Evolutionary conservation across 2,113 vertebrate genomes (phyloP).

Genomic region (Tautogolabrus adspersus): DNA sequence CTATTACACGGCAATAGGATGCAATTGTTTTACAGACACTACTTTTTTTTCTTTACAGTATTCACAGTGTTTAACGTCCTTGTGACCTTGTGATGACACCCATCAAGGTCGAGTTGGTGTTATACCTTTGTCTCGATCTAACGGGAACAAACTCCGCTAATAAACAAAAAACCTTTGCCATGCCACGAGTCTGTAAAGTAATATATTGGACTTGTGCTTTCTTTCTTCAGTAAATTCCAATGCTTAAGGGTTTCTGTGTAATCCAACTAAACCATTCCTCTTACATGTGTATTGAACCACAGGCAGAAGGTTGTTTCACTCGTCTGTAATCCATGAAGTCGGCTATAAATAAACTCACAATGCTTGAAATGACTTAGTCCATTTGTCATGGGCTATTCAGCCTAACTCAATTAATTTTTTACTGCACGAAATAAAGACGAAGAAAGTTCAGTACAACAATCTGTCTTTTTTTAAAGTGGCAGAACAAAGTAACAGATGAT

Average conservation of each 20-base stretch:
- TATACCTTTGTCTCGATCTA: background rate
- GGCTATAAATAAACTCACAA: slow-evolving; percentile 52
- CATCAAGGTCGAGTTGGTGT: slow-evolving; percentile 6
- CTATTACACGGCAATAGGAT: no score
- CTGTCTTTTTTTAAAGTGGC: slow-evolving; percentile 5
- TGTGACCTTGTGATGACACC: background rate
- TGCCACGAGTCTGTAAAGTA: slow-evolving; percentile 28
- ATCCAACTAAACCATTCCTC: slow-evolving; percentile 62
- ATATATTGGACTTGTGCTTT: slow-evolving; percentile 42
- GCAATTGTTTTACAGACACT: background rate
- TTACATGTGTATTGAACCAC: slow-evolving; percentile 48
- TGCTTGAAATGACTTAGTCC: slow-evolving; percentile 49
- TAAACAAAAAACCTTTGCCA: background rate
- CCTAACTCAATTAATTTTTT: slow-evolving; percentile 40
- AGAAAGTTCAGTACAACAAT: slow-evolving; percentile 17
- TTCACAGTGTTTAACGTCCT: background rate
- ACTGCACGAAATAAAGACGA: slow-evolving; percentile 22
- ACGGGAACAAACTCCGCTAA: background rate
- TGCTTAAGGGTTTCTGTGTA: slow-evolving; percentile 55
- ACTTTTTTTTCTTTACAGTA: background rate
- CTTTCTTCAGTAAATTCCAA: slow-evolving; percentile 52
- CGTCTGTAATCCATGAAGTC: slow-evolving; percentile 44
- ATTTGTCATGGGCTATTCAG: slow-evolving; percentile 55
- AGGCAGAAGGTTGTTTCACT: slow-evolving; percentile 38
- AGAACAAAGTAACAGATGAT: slow-evolving; percentile 21